Percentiles rank a stretch among this genome's conserved stretches.
Evolutionary conservation across 2,797 vertebrate genomes (phyloP).

Genomic region (Syncerus caffer): DNA sequence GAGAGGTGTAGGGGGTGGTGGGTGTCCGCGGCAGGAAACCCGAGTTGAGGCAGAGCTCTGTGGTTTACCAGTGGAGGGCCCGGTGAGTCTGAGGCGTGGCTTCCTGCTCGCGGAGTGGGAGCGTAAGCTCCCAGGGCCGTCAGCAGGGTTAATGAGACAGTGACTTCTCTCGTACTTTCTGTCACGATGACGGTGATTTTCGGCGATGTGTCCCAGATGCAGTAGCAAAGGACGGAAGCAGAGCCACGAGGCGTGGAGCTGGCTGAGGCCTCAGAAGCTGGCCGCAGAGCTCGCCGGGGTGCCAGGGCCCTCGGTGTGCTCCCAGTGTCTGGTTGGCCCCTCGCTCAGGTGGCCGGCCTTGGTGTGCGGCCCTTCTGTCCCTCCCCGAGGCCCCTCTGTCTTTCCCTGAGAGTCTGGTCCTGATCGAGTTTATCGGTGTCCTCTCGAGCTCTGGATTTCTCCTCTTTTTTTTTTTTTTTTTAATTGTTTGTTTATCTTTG

Average conservation of each 20-base stretch:
- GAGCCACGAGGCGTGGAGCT: fast-evolving
- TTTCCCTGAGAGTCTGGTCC: background rate
- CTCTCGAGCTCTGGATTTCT: background rate
- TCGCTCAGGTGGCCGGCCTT: background rate
- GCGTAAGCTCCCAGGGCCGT: background rate
- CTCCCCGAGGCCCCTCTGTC: background rate
- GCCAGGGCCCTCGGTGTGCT: fast-evolving
- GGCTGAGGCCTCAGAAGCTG: fast-evolving
- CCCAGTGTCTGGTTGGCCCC: background rate
- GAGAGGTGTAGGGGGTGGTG: fast-evolving
- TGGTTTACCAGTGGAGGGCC: too few relatives aligned
- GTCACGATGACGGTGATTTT: background rate
- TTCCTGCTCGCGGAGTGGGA: background rate
- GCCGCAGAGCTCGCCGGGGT: fast-evolving
- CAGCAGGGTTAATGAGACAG: background rate
- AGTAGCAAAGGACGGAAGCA: background rate
- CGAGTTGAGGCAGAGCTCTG: background rate
- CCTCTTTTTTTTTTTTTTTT: background rate
- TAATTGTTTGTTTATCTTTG: fast-evolving
- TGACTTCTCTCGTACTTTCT: background rate
- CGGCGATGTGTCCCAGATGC: background rate
- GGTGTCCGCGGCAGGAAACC: fast-evolving
- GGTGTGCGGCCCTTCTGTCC: background rate
- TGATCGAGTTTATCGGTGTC: too few relatives aligned
- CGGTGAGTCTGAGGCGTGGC: background rate